Conservation (phyloP, 2,797 vertebrate genomes). For the Halcyon leucocephala region DNA sequence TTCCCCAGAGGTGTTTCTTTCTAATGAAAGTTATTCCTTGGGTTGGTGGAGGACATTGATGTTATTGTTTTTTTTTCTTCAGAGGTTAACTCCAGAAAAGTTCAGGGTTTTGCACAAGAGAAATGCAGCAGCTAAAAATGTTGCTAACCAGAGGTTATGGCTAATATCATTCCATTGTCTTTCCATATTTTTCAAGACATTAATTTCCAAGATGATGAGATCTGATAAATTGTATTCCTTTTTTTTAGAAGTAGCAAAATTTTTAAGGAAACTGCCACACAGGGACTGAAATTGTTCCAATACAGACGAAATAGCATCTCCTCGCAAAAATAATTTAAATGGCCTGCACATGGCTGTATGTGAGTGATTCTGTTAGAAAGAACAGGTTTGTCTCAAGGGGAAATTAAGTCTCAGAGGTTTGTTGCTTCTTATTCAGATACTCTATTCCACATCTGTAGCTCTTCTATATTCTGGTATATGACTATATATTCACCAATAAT, state of each 20-base stretch:
- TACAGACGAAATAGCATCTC: background rate
- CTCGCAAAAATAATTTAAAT: background rate
- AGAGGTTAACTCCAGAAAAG: background rate
- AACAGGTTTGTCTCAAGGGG: background rate
- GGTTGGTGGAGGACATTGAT: background rate
- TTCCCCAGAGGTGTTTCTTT: background rate
- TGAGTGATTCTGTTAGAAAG: background rate
- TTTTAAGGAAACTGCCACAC: background rate
- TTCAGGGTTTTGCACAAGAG: accelerated
- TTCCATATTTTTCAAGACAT: background rate
- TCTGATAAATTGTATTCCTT: background rate
- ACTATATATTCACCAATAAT: background rate
- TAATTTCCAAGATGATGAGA: background rate
- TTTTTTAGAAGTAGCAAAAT: background rate
- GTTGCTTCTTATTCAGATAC: background rate
- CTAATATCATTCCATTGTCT: background rate
- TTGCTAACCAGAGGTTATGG: background rate
- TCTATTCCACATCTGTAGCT: background rate
- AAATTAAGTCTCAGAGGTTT: background rate
- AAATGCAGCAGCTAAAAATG: background rate
- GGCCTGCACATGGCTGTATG: background rate
- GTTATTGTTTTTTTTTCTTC: background rate
- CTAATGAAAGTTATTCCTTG: background rate
- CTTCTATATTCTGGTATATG: background rate
- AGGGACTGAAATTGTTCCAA: background rate